A percentile compares a stretch with the other conserved stretches of the same genome.
Evolutionary conservation across 1,140 invertebrate species (phyloP).

Genomic region (Orius laevigatus): DNA sequence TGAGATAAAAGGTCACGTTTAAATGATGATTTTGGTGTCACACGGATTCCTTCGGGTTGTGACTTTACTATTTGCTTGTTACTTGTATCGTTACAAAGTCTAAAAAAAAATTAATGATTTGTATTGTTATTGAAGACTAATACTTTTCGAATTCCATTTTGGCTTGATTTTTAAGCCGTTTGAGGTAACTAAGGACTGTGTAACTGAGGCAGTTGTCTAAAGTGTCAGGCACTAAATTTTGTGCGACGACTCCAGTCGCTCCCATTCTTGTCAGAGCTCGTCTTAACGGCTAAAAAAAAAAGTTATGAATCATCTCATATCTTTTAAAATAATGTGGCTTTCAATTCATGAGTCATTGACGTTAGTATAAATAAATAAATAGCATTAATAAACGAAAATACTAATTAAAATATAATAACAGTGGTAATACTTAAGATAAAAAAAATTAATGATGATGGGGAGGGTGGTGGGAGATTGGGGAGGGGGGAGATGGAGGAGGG

Average conservation of each 20-base stretch:
- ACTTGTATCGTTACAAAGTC: slow-evolving; percentile 54
- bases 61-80: slow-evolving; percentile 20
- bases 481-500: too few species aligned
- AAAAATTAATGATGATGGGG: too few species aligned
- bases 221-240: slow-evolving; percentile 74
- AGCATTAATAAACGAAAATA: too few species aligned
- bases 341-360: too few species aligned
- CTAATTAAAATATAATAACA: too few species aligned
- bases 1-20: slow-evolving; percentile 64
- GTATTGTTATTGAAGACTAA: neutral
- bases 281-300: slow-evolving; percentile 54
- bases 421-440: too few species aligned
- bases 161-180: slow-evolving; percentile 88
- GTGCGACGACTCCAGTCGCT: slow-evolving; percentile 50
- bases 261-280: slow-evolving; percentile 79
- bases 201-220: slow-evolving; percentile 87
- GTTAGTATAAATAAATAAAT: too few species aligned
- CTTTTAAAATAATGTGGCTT: too few species aligned
- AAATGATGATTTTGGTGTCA: slow-evolving; percentile 43
- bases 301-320: too few species aligned
- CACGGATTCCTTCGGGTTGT: slow-evolving; percentile 47
- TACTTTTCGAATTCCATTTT: slow-evolving; percentile 83
- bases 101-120: slow-evolving; percentile 11
- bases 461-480: too few species aligned
- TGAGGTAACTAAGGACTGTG: slow-evolving; percentile 84